Conservation (phyloP, 2,888 invertebrate genomes). For the Poecilus cupreus region DNA sequence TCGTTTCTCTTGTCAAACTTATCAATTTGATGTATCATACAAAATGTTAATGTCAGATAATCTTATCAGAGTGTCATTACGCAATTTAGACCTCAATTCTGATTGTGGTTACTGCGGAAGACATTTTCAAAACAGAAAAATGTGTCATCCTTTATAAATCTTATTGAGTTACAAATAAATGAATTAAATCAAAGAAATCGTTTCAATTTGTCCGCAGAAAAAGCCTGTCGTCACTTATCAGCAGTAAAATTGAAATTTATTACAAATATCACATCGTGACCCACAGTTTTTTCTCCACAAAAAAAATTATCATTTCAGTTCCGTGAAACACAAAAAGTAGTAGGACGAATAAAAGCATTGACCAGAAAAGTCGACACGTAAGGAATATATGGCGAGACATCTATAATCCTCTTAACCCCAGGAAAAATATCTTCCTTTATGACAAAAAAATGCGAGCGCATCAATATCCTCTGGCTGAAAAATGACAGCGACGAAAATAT, state of each 20-base stretch:
- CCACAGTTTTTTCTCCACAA: not conserved
- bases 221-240: not conserved
- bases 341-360: not conserved
- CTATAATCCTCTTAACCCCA: constrained; percentile 40
- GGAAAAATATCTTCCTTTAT: constrained; percentile 33
- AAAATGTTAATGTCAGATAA: too few species aligned
- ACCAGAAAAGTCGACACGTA: constrained; percentile 33
- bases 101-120: too few species aligned
- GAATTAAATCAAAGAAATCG: too few species aligned
- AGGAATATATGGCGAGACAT: constrained; percentile 39
- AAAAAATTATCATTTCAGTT: not conserved
- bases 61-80: too few species aligned
- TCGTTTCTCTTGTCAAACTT: too few species aligned
- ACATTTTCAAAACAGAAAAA: too few species aligned
- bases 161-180: too few species aligned
- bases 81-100: too few species aligned
- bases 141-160: too few species aligned
- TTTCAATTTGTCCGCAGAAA: too few species aligned
- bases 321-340: not conserved
- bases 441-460: constrained; percentile 35
- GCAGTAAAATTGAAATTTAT: not conserved
- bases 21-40: too few species aligned
- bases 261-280: not conserved
- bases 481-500: constrained; percentile 15
- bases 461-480: constrained; percentile 33